phyloP scores from a whole-genome alignment of 2,113 vertebrate genomes.

The Callospermophilus lateralis region DNA sequence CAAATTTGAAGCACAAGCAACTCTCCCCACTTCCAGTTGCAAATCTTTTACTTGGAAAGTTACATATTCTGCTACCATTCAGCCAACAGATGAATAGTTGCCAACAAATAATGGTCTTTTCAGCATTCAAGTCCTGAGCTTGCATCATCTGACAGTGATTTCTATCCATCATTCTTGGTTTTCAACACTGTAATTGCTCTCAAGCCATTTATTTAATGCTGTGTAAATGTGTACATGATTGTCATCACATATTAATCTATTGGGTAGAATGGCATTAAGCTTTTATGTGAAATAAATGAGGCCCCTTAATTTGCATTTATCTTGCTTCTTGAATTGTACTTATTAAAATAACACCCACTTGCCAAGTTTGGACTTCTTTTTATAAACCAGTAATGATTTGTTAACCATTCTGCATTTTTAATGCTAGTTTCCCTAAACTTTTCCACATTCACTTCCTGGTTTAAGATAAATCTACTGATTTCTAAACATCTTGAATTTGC shows the following conservation, averaged over 20 bases:
- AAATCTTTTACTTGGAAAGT: conserved; percentile 65
- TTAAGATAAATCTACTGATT: conserved; percentile 52
- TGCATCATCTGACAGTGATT: conserved; percentile 72
- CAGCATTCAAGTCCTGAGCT: conserved; percentile 25
- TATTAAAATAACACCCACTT: conserved; percentile 74
- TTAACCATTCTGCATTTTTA: conserved; percentile 67
- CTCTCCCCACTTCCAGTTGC: background rate
- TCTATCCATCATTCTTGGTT: conserved; percentile 63
- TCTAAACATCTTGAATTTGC: conserved; percentile 51
- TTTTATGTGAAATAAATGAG: conserved; percentile 72
- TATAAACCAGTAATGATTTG: conserved; percentile 69
- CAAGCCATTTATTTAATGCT: conserved; percentile 69
- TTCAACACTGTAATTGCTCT: conserved; percentile 57
- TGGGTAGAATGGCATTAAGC: conserved; percentile 63
- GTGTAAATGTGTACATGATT: conserved; percentile 46
- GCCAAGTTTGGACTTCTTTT: conserved; percentile 52
- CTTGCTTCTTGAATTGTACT: conserved; percentile 65
- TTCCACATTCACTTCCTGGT: background rate
- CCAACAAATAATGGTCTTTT: conserved; percentile 54
- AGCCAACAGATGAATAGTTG: conserved; percentile 40
- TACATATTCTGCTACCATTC: conserved; percentile 17
- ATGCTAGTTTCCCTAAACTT: conserved; percentile 52
- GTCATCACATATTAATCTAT: conserved; percentile 69
- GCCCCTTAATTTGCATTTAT: conserved; percentile 74
- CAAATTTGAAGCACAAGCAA: background rate